Percentiles rank a stretch among this genome's conserved stretches.
Evolutionary conservation across 2,113 vertebrate species (phyloP).

Genomic region (Cavia porcellus): DNA sequence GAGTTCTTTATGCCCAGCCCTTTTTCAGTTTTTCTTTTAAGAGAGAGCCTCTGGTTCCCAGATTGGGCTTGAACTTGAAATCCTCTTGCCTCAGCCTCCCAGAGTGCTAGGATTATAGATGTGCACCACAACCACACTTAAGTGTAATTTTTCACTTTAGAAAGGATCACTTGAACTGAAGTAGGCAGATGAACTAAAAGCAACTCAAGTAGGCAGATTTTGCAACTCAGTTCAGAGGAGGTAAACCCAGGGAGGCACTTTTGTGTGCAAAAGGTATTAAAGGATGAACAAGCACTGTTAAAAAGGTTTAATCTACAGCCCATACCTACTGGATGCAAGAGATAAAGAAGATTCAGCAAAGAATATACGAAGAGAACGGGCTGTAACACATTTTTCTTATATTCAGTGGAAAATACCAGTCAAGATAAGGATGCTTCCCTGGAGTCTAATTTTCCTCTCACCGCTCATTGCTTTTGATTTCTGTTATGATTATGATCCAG

Average conservation of each 20-base stretch:
- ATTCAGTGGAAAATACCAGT: not conserved
- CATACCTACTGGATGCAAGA: not conserved
- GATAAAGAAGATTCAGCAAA: not conserved
- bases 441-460: not conserved
- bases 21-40: not conserved
- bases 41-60: not conserved
- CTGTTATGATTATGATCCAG: not conserved
- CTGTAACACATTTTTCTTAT: slow-evolving; percentile 18
- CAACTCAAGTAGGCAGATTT: not conserved
- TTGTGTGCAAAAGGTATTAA: not conserved
- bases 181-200: not conserved
- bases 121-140: not conserved
- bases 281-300: not conserved
- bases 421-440: not conserved
- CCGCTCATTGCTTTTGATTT: slow-evolving; percentile 42
- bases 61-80: not conserved
- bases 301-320: not conserved
- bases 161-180: not conserved
- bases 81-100: not conserved
- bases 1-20: not conserved
- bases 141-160: not conserved
- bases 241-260: not conserved
- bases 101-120: not conserved
- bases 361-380: slow-evolving; percentile 1
- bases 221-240: not conserved